Evolutionary conservation across 1,140 invertebrate species (phyloP).

Genomic region (Charaxes varanes): DNA sequence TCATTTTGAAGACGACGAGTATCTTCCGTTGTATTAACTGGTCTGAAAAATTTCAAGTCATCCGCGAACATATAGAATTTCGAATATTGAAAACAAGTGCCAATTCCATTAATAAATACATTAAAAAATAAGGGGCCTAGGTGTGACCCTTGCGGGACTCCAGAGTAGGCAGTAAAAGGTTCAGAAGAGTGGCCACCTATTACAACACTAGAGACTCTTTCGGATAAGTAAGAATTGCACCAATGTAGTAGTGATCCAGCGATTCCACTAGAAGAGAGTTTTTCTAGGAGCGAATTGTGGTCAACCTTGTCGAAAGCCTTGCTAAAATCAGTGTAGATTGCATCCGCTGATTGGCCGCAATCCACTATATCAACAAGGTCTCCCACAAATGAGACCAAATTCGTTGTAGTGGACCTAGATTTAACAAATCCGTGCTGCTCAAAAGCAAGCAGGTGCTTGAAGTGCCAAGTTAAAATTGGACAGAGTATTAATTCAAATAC

Average conservation of each 20-base stretch:
- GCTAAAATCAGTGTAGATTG: conserved; percentile 1
- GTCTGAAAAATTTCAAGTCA: too few relatives aligned
- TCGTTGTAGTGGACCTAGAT: conserved; percentile 1
- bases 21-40: too few relatives aligned
- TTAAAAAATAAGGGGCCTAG: too few relatives aligned
- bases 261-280: conserved; percentile 1
- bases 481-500: conserved; percentile 7
- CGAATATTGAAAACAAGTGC: too few relatives aligned
- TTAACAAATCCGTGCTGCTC: conserved; percentile 7
- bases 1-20: conserved; percentile 5
- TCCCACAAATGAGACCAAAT: conserved; percentile 10
- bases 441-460: neutral
- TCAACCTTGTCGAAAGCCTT: conserved; percentile 9
- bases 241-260: conserved; percentile 2
- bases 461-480: conserved; percentile 2
- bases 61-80: too few relatives aligned
- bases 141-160: too few relatives aligned
- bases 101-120: too few relatives aligned
- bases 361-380: conserved; percentile 9
- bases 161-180: neutral
- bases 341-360: neutral
- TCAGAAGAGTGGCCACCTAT: conserved; percentile 1
- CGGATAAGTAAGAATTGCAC: conserved; percentile 2
- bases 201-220: neutral
- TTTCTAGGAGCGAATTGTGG: neutral